A percentile compares a stretch with the other conserved stretches of the same genome.
phyloP scores from a whole-genome alignment of 2,113 vertebrate genomes.

The Phrynosoma platyrhinos region DNA sequence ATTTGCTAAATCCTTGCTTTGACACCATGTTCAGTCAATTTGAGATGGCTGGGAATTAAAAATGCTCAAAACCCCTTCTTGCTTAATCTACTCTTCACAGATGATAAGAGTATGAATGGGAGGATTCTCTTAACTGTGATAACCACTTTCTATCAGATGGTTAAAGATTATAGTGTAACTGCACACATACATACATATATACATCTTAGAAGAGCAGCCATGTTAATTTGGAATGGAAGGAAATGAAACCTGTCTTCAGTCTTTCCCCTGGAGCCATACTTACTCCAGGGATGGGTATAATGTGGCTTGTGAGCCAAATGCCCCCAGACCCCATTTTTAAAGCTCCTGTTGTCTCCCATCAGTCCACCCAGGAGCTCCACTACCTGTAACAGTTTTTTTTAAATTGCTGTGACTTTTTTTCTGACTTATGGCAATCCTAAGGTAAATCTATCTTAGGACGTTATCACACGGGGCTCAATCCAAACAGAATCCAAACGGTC shows the following conservation, averaged over 20 bases:
- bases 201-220: background rate
- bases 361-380: too few species aligned
- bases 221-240: background rate
- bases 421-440: too few species aligned
- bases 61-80: background rate
- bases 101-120: background rate
- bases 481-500: too few species aligned
- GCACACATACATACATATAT: background rate
- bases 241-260: background rate
- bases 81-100: slow-evolving; percentile 25
- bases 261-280: background rate
- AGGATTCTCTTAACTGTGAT: background rate
- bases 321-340: too few species aligned
- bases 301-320: too few species aligned
- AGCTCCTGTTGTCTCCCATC: too few species aligned
- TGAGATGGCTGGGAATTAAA: background rate
- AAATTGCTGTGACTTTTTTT: too few species aligned
- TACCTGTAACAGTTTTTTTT: background rate
- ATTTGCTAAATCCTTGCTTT: slow-evolving; percentile 36
- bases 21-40: background rate
- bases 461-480: too few species aligned
- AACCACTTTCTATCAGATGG: background rate
- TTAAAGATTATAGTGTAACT: background rate
- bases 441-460: too few species aligned
- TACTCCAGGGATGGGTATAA: too few species aligned